Conservation (phyloP, 1,140 invertebrate species). For the Bombus impatiens region DNA sequence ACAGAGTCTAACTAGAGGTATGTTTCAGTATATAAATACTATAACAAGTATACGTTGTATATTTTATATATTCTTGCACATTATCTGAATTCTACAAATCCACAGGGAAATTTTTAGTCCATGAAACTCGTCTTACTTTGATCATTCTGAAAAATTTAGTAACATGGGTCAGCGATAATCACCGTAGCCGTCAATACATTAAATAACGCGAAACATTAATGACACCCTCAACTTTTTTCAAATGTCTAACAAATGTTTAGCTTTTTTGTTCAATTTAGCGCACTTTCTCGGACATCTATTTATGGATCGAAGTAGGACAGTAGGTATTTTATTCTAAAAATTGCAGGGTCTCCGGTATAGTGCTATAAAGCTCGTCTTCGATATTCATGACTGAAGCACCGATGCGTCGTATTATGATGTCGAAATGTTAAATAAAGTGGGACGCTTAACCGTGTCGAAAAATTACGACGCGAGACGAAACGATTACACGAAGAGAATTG, state of each 20-base stretch:
- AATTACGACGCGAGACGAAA: conserved; percentile 32
- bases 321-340: background rate
- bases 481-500: conserved; percentile 33
- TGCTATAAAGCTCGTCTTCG: background rate
- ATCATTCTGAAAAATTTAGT: too few relatives aligned
- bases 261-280: background rate
- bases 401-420: conserved; percentile 18
- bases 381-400: background rate
- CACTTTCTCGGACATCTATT: background rate
- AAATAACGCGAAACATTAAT: too few relatives aligned
- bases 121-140: too few relatives aligned
- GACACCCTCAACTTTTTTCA: background rate
- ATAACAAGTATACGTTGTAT: too few relatives aligned
- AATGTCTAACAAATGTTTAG: background rate
- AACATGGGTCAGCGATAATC: too few relatives aligned
- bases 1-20: too few relatives aligned
- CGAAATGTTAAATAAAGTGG: conserved; percentile 36
- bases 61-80: too few relatives aligned
- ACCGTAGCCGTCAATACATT: too few relatives aligned
- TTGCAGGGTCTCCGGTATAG: background rate
- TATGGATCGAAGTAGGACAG: conserved; percentile 10
- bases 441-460: conserved; percentile 38
- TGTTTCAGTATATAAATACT: too few relatives aligned
- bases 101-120: too few relatives aligned
- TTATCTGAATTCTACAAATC: too few relatives aligned